Conservation (phyloP, 2,888 invertebrate genomes). For the Barypeithes pellucidus region DNA sequence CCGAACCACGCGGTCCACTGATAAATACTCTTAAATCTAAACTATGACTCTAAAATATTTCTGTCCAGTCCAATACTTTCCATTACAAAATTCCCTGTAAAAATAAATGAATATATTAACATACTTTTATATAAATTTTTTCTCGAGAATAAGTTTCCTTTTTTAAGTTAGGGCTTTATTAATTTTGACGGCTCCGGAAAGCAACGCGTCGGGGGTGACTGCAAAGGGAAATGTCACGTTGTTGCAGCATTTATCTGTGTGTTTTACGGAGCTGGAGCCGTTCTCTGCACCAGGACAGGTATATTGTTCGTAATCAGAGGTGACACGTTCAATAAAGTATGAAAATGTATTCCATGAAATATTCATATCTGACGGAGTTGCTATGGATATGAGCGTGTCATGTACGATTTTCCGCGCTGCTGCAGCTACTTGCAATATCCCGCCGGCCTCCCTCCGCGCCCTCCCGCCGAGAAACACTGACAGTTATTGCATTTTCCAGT, state of each 20-base stretch:
- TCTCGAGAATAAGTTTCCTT: slow-evolving; percentile 48
- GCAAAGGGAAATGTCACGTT: slow-evolving; percentile 53
- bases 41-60: too few relatives aligned
- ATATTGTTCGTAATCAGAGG: slow-evolving; percentile 72
- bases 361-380: slow-evolving; percentile 71
- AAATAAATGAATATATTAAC: background rate
- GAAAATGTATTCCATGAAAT: slow-evolving; percentile 73
- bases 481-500: slow-evolving; percentile 71
- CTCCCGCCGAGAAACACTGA: slow-evolving; percentile 65
- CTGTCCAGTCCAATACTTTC: background rate
- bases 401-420: slow-evolving; percentile 70
- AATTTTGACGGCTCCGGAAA: slow-evolving; percentile 57
- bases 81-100: background rate
- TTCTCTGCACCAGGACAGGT: slow-evolving; percentile 65
- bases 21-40: too few relatives aligned
- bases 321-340: slow-evolving; percentile 73
- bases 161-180: slow-evolving; percentile 55
- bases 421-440: slow-evolving; percentile 60
- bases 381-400: slow-evolving; percentile 71
- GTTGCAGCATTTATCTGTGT: slow-evolving; percentile 59
- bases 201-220: slow-evolving; percentile 47
- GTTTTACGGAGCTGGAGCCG: slow-evolving; percentile 56
- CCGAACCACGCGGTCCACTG: too few relatives aligned
- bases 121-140: slow-evolving; percentile 11
- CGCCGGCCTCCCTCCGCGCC: slow-evolving; percentile 55